Conservation (phyloP, 2,797 vertebrate species). For the Siniperca scherzeri region DNA sequence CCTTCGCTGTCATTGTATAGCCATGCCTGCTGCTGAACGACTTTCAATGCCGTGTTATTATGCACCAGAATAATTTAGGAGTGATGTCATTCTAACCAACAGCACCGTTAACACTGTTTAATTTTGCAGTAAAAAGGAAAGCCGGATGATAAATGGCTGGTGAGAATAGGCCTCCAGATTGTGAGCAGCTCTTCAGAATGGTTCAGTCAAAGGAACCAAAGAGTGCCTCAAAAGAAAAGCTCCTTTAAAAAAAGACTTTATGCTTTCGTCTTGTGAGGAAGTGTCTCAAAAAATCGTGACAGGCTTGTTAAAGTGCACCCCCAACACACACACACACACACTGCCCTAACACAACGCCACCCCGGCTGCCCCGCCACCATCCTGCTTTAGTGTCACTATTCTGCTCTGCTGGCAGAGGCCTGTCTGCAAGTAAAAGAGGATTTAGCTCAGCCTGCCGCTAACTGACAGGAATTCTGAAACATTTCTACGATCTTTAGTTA, state of each 20-base stretch:
- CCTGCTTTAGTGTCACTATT: constrained; percentile 37
- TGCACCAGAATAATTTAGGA: constrained; percentile 44
- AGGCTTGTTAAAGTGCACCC: constrained; percentile 70
- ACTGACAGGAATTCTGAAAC: constrained; percentile 34
- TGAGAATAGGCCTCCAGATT: constrained; percentile 33
- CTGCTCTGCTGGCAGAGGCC: constrained; percentile 47
- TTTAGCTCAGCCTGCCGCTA: constrained; percentile 43
- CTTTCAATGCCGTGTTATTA: constrained; percentile 31
- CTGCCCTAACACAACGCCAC: constrained; percentile 54
- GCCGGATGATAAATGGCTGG: constrained; percentile 59
- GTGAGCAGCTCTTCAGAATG: constrained; percentile 44
- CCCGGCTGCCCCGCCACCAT: constrained; percentile 14
- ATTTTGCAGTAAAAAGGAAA: constrained; percentile 32
- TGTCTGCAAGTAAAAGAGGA: constrained; percentile 41
- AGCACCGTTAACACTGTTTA: constrained; percentile 29
- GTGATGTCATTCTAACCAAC: constrained; percentile 64
- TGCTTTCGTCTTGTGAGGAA: constrained; percentile 44
- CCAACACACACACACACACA: not conserved
- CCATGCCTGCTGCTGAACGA: constrained; percentile 18
- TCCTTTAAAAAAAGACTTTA: constrained; percentile 5
- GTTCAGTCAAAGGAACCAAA: constrained; percentile 60
- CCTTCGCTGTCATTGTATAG: constrained; percentile 16
- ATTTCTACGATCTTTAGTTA: constrained; percentile 21
- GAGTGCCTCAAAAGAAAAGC: constrained; percentile 40
- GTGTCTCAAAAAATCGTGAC: constrained; percentile 75